Evolutionary conservation across 53 echinoderm and acorn worm species (phyloP).

Genomic region (Apostichopus leukothele): DNA sequence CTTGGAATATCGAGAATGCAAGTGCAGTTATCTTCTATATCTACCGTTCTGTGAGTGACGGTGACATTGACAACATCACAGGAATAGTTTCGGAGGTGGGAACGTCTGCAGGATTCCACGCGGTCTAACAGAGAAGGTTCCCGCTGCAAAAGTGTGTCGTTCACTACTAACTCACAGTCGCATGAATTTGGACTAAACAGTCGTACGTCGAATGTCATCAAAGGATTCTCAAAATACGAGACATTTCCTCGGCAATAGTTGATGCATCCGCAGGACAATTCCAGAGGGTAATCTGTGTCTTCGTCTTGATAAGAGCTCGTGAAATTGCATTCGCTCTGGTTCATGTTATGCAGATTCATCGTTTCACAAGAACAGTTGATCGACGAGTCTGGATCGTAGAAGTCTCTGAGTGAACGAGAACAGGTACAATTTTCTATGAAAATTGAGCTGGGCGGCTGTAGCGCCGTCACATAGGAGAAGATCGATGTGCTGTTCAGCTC

Average conservation of each 20-base stretch:
- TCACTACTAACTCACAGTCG: slow-evolving; percentile 53
- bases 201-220: slow-evolving; percentile 42
- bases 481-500: slow-evolving; percentile 60
- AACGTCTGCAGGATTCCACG: slow-evolving; percentile 44
- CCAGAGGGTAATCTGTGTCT: slow-evolving; percentile 24
- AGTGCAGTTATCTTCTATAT: slow-evolving; percentile 28
- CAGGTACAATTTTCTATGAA: slow-evolving; percentile 78
- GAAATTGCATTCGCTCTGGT: slow-evolving; percentile 61
- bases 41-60: slow-evolving; percentile 45
- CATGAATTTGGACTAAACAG: slow-evolving; percentile 49
- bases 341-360: slow-evolving; percentile 40
- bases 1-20: neutral
- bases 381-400: slow-evolving; percentile 18
- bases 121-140: slow-evolving; percentile 41
- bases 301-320: slow-evolving; percentile 49
- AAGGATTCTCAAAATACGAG: slow-evolving; percentile 61
- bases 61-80: slow-evolving; percentile 54
- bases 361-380: slow-evolving; percentile 65
- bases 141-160: slow-evolving; percentile 15
- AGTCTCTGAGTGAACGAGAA: slow-evolving; percentile 38
- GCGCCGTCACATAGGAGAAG: slow-evolving; percentile 67
- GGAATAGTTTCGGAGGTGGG: slow-evolving; percentile 52
- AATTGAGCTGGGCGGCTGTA: slow-evolving; percentile 49
- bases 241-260: slow-evolving; percentile 59
- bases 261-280: slow-evolving; percentile 63